Percentiles rank a stretch among this genome's conserved stretches.
These are phyloP conservation scores for Drosophila affinis DNA, from an alignment of 2,888 invertebrate genomes.

Conservation along the genomic window DNA sequence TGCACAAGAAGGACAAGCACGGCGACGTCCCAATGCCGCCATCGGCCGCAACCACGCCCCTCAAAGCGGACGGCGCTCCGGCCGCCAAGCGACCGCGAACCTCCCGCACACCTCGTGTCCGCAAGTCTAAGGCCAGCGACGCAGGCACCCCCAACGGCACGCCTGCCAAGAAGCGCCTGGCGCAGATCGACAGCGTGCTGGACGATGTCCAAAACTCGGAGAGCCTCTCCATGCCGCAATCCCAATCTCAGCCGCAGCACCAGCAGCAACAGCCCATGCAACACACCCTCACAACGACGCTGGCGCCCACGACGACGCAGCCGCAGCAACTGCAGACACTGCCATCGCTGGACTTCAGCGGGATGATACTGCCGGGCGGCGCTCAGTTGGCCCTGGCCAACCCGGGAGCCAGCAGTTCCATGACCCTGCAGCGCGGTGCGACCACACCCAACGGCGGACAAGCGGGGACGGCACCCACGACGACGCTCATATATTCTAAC, in stretches of 20 bases:
- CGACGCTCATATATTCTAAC: conserved; percentile 82
- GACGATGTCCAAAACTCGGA: conserved; percentile 81
- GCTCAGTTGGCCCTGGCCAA: conserved; percentile 81
- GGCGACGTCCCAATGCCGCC: conserved; percentile 76
- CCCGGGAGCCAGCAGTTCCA: conserved; percentile 77
- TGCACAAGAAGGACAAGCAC: conserved; percentile 83
- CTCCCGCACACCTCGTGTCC: conserved; percentile 73
- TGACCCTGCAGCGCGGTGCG: conserved; percentile 64
- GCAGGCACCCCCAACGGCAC: conserved; percentile 45
- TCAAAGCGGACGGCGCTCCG: conserved; percentile 57
- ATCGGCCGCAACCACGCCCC: conserved; percentile 57
- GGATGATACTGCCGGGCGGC: conserved; percentile 82
- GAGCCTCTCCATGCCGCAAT: conserved; percentile 40
- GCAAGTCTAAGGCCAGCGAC: conserved; percentile 62
- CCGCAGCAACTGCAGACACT: conserved; percentile 70
- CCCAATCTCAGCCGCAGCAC: conserved; percentile 49
- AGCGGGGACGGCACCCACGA: conserved; percentile 55
- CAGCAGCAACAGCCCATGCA: conserved; percentile 64
- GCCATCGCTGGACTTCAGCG: conserved; percentile 82
- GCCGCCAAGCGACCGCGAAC: conserved; percentile 67
- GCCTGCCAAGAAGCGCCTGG: conserved; percentile 76
- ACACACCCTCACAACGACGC: conserved; percentile 30
- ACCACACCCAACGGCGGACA: conserved; percentile 53
- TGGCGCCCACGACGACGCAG: conserved; percentile 45
- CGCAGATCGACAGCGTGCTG: conserved; percentile 80